Evolutionary conservation across 1,140 invertebrate species (phyloP), one percentile per base, ranked within the genome.

Genomic region (Hesperophylax magnus): DNA sequence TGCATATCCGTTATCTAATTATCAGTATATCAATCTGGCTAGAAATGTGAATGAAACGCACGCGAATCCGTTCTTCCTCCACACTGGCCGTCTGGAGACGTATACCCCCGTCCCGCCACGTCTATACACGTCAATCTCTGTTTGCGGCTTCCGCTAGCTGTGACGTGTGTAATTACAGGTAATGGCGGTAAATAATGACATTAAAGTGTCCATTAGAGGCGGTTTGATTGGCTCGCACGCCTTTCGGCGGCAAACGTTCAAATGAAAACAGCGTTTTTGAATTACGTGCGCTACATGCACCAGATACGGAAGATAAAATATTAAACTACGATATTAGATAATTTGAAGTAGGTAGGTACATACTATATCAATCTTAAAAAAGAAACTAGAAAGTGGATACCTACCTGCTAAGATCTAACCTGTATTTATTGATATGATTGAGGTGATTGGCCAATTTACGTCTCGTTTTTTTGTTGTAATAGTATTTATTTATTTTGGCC

Each of bases 111-210:
- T 39, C 34, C 34, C 3, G 34, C 34, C 34, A 39, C 34, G 34
- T 39, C 34, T 39, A 39, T 24, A 65, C 61, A 31, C 52, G 71
- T 74, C 67, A 71, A 71, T 71, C 71, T 74, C 54, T 58, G 24
- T 74, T 74, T 56, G 71, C 24, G 53, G 71, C 71, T 74, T 56
- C 71, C 71, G 71, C 71, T 22, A 27, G 47, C 34, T 54, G 53
- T 15, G 71, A 54, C 20, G 71, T 56, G 52, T 74, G 24, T 74
- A 74, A 74, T 74, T 74, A 56, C 71, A 71, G 52, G 22, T 74
- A 56, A 74, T 74, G 71, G 52, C 71, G 52, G 53, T 74, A 74
- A 71, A 74, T 74, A 74, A 74, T 74, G 71, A 74, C 71, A 74
- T 74, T 58, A 74, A 58, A 54, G 71, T 58, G 71, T 74, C 52